A percentile compares a stretch with the other conserved stretches of the same genome.
phyloP scores from a whole-genome alignment of 2,797 vertebrate genomes.

The Myripristis jacobus region DNA sequence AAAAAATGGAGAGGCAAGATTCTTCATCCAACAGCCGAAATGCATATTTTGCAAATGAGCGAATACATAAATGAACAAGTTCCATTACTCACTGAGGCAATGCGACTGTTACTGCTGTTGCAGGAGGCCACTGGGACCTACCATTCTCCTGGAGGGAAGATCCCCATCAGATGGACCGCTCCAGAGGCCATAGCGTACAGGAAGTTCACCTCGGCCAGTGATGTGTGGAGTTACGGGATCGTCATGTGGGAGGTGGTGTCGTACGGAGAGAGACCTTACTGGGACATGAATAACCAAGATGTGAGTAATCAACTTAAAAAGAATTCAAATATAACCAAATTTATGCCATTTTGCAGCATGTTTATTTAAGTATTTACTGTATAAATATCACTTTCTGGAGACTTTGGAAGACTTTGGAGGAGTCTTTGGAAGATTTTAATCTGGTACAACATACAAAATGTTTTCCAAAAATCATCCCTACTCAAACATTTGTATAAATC shows the following conservation, averaged over 20 bases:
- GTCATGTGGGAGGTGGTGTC: conserved; percentile 99
- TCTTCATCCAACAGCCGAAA: too few species aligned
- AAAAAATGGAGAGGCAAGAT: too few species aligned
- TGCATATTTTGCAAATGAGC: background rate
- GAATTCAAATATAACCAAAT: too few species aligned
- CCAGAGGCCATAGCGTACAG: conserved; percentile 97
- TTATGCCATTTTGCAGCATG: too few species aligned
- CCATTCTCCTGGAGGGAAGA: conserved; percentile 93
- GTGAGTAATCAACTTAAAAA: conserved; percentile 85
- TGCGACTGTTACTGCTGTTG: conserved; percentile 43
- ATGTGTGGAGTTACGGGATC: conserved; percentile 98
- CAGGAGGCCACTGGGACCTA: conserved; percentile 84
- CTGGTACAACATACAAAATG: background rate
- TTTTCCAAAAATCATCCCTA: background rate
- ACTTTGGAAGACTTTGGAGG: too few species aligned
- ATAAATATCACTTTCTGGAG: too few species aligned
- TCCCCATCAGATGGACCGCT: conserved; percentile 98
- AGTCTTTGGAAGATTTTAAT: background rate
- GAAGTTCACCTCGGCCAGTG: conserved; percentile 95
- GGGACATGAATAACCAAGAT: conserved; percentile 99
- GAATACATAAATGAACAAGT: conserved; percentile 10
- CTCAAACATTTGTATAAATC: conserved; percentile 26
- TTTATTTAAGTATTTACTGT: too few species aligned
- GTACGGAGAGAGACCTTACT: conserved; percentile 95
- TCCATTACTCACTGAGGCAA: conserved; percentile 13